Percentiles rank a stretch among this genome's conserved stretches.
Evolutionary conservation across 2,888 invertebrate genomes (phyloP).

Genomic region (Drosophila acutilabella): DNA sequence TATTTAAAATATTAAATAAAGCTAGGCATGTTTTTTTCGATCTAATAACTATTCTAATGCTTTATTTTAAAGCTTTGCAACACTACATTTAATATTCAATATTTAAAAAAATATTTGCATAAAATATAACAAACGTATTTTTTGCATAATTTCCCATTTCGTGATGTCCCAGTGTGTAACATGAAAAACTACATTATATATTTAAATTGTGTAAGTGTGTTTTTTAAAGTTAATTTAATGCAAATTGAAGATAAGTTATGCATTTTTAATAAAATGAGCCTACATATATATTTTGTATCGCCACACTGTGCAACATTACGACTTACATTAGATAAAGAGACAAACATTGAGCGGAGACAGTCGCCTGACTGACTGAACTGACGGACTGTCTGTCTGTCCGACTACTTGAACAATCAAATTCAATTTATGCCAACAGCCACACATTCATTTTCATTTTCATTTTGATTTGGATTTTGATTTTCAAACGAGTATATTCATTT

Average conservation of each 20-base stretch:
- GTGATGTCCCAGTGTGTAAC: no score
- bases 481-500: conserved; percentile 31
- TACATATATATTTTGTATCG: neutral
- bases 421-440: conserved; percentile 75
- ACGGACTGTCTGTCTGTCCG: conserved; percentile 51
- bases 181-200: no score
- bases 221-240: neutral
- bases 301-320: conserved; percentile 46
- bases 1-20: no score
- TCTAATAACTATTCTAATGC: neutral
- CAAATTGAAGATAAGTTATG: neutral
- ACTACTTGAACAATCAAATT: conserved; percentile 81
- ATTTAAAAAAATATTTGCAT: neutral
- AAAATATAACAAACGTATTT: no score
- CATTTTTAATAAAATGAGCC: neutral
- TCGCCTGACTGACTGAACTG: conserved; percentile 28
- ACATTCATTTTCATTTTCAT: conserved; percentile 71
- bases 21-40: no score
- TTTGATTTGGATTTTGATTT: conserved; percentile 51
- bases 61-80: neutral
- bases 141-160: no score
- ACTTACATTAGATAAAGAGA: conserved; percentile 61
- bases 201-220: no score
- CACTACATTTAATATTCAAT: neutral
- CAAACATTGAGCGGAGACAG: conserved; percentile 25